phyloP scores from a whole-genome alignment of 2,113 vertebrate species.

The Probosciger aterrimus region DNA sequence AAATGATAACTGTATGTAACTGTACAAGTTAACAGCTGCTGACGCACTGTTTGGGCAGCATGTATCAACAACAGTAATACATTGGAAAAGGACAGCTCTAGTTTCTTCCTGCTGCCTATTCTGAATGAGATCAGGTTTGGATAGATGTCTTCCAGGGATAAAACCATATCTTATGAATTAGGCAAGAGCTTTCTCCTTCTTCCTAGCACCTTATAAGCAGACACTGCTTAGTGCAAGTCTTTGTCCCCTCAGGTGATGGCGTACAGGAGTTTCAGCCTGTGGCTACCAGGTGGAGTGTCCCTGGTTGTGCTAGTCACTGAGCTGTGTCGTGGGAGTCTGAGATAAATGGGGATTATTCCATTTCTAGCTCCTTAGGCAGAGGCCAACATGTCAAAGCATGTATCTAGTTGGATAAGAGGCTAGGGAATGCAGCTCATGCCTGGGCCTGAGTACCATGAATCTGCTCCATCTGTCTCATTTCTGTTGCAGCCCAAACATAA shows the following conservation, averaged over 20 bases:
- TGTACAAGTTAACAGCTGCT: neutral
- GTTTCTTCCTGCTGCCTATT: neutral
- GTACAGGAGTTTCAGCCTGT: neutral
- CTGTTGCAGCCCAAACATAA: neutral
- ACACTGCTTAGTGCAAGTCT: neutral
- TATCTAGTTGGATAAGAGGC: neutral
- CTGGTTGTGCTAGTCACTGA: neutral
- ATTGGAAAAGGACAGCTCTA: neutral
- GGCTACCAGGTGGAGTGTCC: neutral
- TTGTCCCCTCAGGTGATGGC: neutral
- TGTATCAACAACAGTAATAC: neutral
- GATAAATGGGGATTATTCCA: neutral
- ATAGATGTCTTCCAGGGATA: neutral
- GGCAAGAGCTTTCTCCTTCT: neutral
- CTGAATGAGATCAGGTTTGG: neutral
- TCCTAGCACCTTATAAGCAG: neutral
- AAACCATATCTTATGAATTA: neutral
- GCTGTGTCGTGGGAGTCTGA: neutral
- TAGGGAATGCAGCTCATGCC: neutral
- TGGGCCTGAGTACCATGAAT: neutral
- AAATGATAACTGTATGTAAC: fast-evolving
- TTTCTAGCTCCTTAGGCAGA: neutral
- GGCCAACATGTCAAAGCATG: neutral
- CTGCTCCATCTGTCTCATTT: neutral
- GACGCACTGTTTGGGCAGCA: neutral